Conservation (phyloP, 2,113 vertebrate species). For the Onychostruthus taczanowskii region DNA sequence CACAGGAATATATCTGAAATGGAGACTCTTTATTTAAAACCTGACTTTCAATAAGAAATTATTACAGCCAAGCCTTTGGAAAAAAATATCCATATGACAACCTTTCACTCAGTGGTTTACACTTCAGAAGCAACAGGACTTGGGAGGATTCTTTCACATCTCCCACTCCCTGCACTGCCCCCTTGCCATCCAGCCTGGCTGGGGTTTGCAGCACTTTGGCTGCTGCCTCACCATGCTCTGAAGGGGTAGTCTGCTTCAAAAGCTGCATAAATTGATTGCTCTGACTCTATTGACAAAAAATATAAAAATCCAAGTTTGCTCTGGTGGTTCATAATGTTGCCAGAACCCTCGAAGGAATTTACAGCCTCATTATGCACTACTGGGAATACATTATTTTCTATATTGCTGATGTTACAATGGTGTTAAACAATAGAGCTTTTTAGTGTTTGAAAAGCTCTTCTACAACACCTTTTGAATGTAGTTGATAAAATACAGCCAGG, state of each 20-base stretch:
- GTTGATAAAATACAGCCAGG: conserved; percentile 51
- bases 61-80: not conserved
- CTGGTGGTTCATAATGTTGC: conserved; percentile 35
- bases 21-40: conserved; percentile 5
- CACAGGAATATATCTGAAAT: not conserved
- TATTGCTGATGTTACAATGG: conserved; percentile 53
- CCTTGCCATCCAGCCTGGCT: not conserved
- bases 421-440: conserved; percentile 50
- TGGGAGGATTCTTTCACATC: not conserved
- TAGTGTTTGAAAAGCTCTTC: conserved; percentile 60
- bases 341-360: conserved; percentile 64
- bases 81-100: not conserved
- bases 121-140: not conserved
- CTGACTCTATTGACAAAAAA: conserved; percentile 39
- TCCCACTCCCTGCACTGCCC: not conserved
- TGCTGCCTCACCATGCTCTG: not conserved
- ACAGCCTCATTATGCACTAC: conserved; percentile 61
- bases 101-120: not conserved
- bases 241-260: not conserved
- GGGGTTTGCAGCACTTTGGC: not conserved
- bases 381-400: conserved; percentile 30
- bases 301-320: not conserved
- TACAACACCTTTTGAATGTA: conserved; percentile 22
- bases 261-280: conserved; percentile 44
- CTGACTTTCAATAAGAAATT: not conserved